phyloP scores from a whole-genome alignment of 2,888 invertebrate genomes.

The Entomobrya multifasciata region DNA sequence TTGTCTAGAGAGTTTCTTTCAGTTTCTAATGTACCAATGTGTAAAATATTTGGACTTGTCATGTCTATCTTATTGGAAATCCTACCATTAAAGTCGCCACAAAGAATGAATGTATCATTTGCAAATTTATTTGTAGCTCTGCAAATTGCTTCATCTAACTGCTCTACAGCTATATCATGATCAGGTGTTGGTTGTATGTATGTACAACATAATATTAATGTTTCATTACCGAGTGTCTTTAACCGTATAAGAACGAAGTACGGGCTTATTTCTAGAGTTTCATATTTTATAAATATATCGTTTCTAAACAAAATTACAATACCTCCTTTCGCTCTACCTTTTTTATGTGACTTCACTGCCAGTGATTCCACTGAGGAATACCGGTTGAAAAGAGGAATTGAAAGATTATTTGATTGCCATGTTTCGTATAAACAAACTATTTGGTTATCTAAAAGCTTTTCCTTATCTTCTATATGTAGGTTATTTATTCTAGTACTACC shows the following conservation, averaged over 20 bases:
- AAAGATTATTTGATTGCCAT: neutral
- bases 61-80: neutral
- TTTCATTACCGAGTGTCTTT: neutral
- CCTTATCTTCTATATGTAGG: neutral
- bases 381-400: neutral
- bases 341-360: neutral
- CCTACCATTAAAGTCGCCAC: slow-evolving; percentile 33
- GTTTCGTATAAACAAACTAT: slow-evolving; percentile 38
- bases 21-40: no score
- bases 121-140: neutral
- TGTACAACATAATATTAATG: neutral
- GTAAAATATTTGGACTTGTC: neutral
- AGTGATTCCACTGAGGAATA: neutral
- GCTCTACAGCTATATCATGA: neutral
- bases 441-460: neutral
- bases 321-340: slow-evolving; percentile 49
- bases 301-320: slow-evolving; percentile 12
- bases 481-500: neutral
- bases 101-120: neutral
- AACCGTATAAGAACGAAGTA: neutral
- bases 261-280: neutral
- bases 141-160: neutral
- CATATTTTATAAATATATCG: neutral
- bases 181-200: neutral
- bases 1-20: slow-evolving; percentile 1